Conservation (phyloP, 2,113 vertebrate genomes). For the Tyrannus savana region DNA sequence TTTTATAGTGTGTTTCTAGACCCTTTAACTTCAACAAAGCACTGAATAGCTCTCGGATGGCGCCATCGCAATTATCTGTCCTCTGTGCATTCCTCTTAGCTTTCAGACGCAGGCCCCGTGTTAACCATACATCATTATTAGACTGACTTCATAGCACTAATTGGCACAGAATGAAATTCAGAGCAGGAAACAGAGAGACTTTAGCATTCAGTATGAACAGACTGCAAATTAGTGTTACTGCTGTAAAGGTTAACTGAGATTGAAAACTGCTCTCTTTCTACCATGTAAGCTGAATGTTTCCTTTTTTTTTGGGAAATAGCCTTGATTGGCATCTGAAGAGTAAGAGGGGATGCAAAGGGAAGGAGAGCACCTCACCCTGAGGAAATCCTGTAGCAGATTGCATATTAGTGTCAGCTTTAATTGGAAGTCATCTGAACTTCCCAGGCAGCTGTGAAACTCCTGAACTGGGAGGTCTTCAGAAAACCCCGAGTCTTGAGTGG, state of each 20-base stretch:
- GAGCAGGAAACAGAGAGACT: slow-evolving; percentile 8
- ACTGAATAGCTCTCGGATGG: neutral
- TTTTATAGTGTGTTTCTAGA: neutral
- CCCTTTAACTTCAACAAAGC: neutral
- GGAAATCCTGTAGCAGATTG: neutral
- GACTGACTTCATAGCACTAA: slow-evolving; percentile 54
- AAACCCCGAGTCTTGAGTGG: neutral
- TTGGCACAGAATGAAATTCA: slow-evolving; percentile 67
- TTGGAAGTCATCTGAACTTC: neutral
- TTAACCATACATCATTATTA: slow-evolving; percentile 64
- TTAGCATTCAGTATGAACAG: slow-evolving; percentile 19
- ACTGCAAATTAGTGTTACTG: slow-evolving; percentile 25
- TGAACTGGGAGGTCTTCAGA: neutral
- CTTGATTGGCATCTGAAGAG: neutral
- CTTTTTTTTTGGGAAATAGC: neutral
- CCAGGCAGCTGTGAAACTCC: neutral
- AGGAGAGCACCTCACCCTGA: neutral
- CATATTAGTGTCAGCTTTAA: neutral
- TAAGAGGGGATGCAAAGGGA: neutral
- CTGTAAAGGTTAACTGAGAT: slow-evolving; percentile 65
- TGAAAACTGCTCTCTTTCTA: neutral
- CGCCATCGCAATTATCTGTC: neutral
- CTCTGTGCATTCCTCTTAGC: neutral
- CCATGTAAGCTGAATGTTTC: neutral
- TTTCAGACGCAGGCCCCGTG: neutral